phyloP scores from a whole-genome alignment of 2,888 invertebrate genomes.

The Alloplasta piceator region DNA sequence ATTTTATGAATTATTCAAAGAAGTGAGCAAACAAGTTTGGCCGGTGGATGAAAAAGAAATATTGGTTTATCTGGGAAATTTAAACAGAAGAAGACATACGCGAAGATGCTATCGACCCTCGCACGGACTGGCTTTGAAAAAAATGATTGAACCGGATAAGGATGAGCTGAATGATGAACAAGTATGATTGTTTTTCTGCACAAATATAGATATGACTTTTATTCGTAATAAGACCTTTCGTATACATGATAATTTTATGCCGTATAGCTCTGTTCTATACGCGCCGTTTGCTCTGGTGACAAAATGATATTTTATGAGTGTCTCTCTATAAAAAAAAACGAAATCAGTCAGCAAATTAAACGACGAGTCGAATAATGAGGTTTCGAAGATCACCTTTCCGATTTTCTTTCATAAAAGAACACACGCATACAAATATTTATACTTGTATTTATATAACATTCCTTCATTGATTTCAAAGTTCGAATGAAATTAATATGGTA shows the following conservation, averaged over 20 bases:
- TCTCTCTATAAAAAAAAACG: conserved; percentile 4
- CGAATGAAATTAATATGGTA: no score
- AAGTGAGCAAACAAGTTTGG: conserved; percentile 70
- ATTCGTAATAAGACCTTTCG: conserved; percentile 40
- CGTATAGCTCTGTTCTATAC: conserved; percentile 3
- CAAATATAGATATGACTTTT: conserved; percentile 55
- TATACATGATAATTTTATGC: conserved; percentile 35
- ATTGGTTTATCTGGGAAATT: conserved; percentile 37
- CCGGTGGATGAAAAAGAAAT: conserved; percentile 58
- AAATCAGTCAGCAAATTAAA: conserved; percentile 22
- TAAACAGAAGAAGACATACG: conserved; percentile 6
- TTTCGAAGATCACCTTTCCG: neutral
- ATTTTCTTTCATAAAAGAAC: conserved; percentile 5
- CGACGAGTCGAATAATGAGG: neutral
- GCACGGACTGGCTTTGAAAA: conserved; percentile 27
- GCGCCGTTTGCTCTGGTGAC: conserved; percentile 27
- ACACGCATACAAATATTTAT: neutral
- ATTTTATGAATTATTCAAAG: conserved; percentile 67
- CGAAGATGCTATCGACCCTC: conserved; percentile 52
- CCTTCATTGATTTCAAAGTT: no score
- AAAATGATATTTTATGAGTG: conserved; percentile 25
- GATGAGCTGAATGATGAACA: conserved; percentile 4
- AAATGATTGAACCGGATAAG: conserved; percentile 24
- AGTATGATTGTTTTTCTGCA: conserved; percentile 39
- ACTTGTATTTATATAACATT: neutral